Evolutionary conservation across 2,113 vertebrate genomes (phyloP).

Genomic region (Callochromis pleurospilus): DNA sequence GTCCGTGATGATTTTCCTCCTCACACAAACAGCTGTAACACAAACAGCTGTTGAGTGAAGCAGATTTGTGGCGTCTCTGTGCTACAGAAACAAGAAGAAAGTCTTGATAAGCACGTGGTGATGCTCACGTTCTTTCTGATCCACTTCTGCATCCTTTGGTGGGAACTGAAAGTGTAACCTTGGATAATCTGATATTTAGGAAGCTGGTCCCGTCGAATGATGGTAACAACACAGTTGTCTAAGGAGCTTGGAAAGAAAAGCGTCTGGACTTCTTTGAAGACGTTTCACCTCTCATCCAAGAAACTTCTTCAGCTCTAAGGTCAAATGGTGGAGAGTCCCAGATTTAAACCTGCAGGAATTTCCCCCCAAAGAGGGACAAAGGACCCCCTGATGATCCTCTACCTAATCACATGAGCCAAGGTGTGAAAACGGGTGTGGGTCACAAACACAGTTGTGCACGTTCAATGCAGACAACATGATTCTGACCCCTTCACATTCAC

Average conservation of each 20-base stretch:
- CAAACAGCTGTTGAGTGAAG: not conserved
- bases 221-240: rapidly evolving
- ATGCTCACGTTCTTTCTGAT: rapidly evolving
- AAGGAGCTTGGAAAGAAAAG: not conserved
- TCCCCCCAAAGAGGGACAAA: rapidly evolving
- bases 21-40: rapidly evolving
- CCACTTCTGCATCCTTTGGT: not conserved
- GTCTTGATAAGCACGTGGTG: rapidly evolving
- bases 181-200: rapidly evolving
- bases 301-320: not conserved
- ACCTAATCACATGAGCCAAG: not conserved
- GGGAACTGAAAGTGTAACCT: not conserved
- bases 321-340: not conserved
- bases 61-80: rapidly evolving
- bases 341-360: rapidly evolving
- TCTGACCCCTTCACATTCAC: not conserved
- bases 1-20: rapidly evolving
- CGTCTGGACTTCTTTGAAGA: rapidly evolving
- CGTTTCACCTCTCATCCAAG: not conserved
- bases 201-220: rapidly evolving
- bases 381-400: not conserved
- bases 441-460: not conserved
- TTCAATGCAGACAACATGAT: not conserved
- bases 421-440: rapidly evolving
- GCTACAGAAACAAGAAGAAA: not conserved